phyloP scores from a whole-genome alignment of 2,113 vertebrate genomes.

The Pygoscelis adeliae region DNA sequence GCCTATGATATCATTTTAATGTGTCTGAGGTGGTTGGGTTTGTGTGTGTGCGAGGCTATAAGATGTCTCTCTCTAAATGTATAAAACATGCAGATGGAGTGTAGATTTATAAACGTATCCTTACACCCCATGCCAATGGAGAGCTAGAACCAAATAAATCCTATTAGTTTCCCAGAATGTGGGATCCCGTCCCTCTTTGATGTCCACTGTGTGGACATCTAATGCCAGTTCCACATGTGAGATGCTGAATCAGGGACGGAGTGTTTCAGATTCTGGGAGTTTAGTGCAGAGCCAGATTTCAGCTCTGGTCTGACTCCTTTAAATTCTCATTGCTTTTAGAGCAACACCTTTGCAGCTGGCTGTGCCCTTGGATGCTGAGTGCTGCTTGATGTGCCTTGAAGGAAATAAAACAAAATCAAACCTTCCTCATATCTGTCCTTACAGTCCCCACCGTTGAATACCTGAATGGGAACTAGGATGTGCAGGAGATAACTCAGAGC shows the following conservation, averaged over 20 bases:
- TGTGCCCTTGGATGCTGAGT: not conserved
- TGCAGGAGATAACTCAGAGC: not conserved
- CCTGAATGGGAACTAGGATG: not conserved
- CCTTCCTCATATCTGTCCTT: not conserved
- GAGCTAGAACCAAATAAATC: constrained; percentile 60
- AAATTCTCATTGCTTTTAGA: not conserved
- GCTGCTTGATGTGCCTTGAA: not conserved
- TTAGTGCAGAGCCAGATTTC: not conserved
- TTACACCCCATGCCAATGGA: constrained; percentile 3
- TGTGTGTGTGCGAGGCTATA: not conserved
- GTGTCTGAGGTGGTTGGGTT: not conserved
- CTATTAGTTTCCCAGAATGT: constrained; percentile 42
- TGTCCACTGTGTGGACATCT: constrained; percentile 44
- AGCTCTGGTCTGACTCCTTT: not conserved
- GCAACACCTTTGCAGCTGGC: not conserved
- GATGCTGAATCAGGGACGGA: not conserved
- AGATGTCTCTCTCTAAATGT: not conserved
- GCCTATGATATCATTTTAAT: not conserved
- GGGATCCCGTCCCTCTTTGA: constrained; percentile 41
- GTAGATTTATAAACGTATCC: constrained; percentile 21
- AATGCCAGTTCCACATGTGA: constrained; percentile 55
- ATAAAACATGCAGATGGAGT: not conserved
- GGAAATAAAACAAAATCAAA: not conserved
- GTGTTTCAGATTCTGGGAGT: not conserved
- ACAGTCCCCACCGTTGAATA: not conserved